A percentile compares a stretch with the other conserved stretches of the same genome.
Evolutionary conservation across 2,113 vertebrate species (phyloP).

Genomic region (Odobenus rosmarus): DNA sequence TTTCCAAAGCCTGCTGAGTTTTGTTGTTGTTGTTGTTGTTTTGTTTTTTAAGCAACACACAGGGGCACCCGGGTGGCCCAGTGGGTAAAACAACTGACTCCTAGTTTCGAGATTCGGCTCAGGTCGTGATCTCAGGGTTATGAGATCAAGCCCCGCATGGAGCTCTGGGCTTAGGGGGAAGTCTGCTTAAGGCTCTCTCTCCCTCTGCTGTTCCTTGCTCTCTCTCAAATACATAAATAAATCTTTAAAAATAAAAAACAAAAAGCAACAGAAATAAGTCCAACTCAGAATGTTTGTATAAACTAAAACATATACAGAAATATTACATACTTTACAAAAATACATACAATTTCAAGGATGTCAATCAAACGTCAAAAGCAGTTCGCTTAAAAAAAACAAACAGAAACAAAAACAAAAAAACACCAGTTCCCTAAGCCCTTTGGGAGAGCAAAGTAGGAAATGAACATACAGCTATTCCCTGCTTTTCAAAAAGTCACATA

Average conservation of each 20-base stretch:
- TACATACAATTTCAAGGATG: background rate
- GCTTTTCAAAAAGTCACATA: background rate
- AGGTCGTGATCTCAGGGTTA: background rate
- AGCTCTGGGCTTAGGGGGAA: background rate
- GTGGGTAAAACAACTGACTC: background rate
- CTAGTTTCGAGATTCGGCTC: background rate
- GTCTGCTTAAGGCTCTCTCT: background rate
- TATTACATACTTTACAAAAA: background rate
- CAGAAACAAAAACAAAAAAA: no score
- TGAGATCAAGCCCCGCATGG: background rate
- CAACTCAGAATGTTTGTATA: background rate
- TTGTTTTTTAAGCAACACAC: background rate
- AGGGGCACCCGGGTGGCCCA: background rate
- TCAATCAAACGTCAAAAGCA: background rate
- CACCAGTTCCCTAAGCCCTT: background rate
- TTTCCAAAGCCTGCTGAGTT: background rate
- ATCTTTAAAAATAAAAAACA: background rate
- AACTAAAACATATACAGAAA: background rate
- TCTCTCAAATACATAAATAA: background rate
- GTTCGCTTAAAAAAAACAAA: background rate
- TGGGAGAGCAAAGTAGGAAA: background rate
- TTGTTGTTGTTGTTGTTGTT: background rate
- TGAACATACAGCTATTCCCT: background rate
- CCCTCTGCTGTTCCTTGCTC: background rate
- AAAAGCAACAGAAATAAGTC: background rate